These are phyloP conservation scores for Hemicordylus capensis DNA, from an alignment of 2,113 vertebrate genomes.

Conservation along the genomic window DNA sequence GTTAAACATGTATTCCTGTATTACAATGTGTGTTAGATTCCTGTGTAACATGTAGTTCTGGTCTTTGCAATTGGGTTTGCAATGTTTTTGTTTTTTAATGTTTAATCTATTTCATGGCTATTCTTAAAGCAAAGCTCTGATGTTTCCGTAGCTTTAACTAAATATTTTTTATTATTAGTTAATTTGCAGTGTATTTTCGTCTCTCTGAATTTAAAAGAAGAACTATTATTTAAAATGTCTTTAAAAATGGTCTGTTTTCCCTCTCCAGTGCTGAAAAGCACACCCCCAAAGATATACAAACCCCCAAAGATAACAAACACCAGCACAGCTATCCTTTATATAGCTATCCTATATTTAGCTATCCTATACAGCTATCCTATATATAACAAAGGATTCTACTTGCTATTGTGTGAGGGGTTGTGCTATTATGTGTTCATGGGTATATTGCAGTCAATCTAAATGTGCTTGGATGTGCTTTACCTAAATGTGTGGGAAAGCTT, in stretches of 20 bases:
- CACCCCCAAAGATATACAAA: not conserved
- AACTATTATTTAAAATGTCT: not conserved
- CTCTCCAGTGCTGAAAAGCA: not conserved
- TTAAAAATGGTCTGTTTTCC: not conserved
- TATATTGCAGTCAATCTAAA: not conserved
- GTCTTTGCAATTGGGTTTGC: not conserved
- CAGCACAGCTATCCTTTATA: not conserved
- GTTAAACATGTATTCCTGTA: not conserved
- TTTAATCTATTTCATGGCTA: not conserved
- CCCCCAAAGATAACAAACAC: not conserved
- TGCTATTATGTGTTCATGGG: not conserved
- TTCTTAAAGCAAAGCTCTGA: not conserved
- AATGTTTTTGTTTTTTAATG: not conserved
- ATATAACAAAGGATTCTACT: not conserved
- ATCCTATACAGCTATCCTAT: not conserved
- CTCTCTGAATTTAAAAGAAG: not conserved
- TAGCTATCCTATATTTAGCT: too few relatives aligned
- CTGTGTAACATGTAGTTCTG: too few relatives aligned
- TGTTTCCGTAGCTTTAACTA: not conserved
- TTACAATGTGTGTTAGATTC: too few relatives aligned
- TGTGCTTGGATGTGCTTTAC: not conserved
- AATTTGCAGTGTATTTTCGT: not conserved
- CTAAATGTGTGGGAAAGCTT: not conserved
- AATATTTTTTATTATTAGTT: not conserved
- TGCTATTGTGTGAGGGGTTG: not conserved